A percentile compares a stretch with the other conserved stretches of the same genome.
Evolutionary conservation across 2,888 invertebrate species (phyloP).

Genomic region (Cactoblastis cactorum): DNA sequence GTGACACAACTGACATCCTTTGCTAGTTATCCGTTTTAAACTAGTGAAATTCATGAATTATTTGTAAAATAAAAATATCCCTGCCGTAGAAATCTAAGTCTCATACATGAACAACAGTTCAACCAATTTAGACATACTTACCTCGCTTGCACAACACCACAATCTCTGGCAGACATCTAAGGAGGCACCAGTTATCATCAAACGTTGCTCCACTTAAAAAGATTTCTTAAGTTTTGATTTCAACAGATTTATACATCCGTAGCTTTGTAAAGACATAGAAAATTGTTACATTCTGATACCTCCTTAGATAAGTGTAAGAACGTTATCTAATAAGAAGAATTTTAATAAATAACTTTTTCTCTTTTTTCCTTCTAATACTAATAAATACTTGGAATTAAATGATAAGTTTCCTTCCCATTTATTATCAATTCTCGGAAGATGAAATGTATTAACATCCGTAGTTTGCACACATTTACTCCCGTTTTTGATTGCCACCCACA

Average conservation of each 20-base stretch:
- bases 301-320: background rate
- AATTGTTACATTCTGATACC: too few species aligned
- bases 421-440: too few species aligned
- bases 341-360: too few species aligned
- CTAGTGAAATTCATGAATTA: too few species aligned
- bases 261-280: too few species aligned
- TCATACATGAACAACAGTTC: constrained; percentile 4
- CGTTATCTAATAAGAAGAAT: background rate
- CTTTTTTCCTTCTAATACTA: too few species aligned
- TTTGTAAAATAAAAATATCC: too few species aligned
- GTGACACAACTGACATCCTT: too few species aligned
- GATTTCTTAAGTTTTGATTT: constrained; percentile 9
- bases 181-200: constrained; percentile 36
- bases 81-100: too few species aligned
- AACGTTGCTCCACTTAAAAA: constrained; percentile 32
- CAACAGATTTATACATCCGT: background rate
- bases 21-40: too few species aligned
- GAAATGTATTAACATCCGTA: background rate
- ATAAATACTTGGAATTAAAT: too few species aligned
- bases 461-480: background rate
- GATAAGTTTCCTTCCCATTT: too few species aligned
- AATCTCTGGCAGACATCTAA: constrained; percentile 38
- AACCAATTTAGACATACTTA: constrained; percentile 33
- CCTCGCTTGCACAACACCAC: constrained; percentile 39
- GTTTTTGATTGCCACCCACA: background rate